These are phyloP conservation scores for Steromphala cineraria DNA, from an alignment of 2,888 invertebrate species.

Conservation along the genomic window DNA sequence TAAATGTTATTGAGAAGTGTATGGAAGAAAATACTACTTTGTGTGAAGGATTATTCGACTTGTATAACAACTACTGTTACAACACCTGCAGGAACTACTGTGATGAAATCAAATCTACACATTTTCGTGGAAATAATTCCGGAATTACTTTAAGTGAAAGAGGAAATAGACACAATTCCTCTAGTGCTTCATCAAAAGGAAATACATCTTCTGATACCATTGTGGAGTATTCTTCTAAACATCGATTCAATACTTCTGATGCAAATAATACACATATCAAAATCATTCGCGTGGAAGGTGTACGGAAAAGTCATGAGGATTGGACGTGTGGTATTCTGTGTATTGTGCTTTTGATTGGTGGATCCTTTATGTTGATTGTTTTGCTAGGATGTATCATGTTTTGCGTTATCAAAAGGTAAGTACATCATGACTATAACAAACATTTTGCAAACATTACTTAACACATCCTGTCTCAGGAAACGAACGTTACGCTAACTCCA, in stretches of 20 bases:
- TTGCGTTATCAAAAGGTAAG: not conserved
- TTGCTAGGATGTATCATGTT: not conserved
- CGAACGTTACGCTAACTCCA: too few species aligned
- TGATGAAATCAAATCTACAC: not conserved
- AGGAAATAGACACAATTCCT: not conserved
- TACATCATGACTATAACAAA: too few species aligned
- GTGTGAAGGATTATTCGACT: conserved; percentile 7
- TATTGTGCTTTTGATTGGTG: not conserved
- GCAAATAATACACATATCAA: not conserved
- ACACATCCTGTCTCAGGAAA: too few species aligned
- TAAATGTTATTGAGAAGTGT: not conserved
- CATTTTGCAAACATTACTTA: too few species aligned
- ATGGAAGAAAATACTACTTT: not conserved
- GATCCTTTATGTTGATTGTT: not conserved
- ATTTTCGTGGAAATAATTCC: not conserved
- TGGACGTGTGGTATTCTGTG: conserved; percentile 14
- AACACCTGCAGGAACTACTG: conserved; percentile 3
- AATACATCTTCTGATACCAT: not conserved
- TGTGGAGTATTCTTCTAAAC: not conserved
- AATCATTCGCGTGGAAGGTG: not conserved
- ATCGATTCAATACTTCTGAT: not conserved
- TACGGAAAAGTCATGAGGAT: not conserved
- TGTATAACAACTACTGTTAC: conserved; percentile 5
- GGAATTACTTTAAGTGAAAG: not conserved
- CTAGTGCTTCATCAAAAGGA: not conserved